Base-by-base conservation (phyloP, 2,113 vertebrate species). In the Crotophaga sulcirostris region DNA sequence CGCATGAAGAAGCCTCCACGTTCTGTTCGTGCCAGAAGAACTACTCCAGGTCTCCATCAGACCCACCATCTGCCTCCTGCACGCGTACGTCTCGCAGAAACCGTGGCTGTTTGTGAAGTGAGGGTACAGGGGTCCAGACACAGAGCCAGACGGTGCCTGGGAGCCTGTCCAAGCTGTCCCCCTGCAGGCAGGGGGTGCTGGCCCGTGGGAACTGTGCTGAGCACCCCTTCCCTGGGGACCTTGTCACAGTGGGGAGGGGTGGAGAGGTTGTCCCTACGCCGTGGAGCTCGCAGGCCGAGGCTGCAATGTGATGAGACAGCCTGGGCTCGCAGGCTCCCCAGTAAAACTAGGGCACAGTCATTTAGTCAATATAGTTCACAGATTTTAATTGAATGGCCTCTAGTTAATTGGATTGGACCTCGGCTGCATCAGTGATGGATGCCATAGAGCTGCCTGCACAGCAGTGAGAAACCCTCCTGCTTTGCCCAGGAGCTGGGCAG, bases 41-140 rank as follows among this genome's bases (percentile, higher is more conserved):
- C 97, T 99, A 99, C 91, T 99, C 98, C 92, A 98, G 99, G 78
- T 99, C 99, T 4, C 98, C 98, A 0, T 97, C 98, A 87, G 99
- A 99, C 94, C 98, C 98, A 3, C 99, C 98, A 7, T 99, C 99
- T 7, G 98, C 99, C 3, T 98, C 99, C 29, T 99, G 99, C 98
- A 99, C 99, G 62, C 98, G 99, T 99, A 98, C 59, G 98, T 97
- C 84, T 51, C 0, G 0, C 75, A 26, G 86, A 6, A 34, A 0
- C 1, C 7, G 16, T 18, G 4, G 21, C 74, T 40, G 58, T 36
- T 24, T 5, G 62, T 17, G 3, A 25, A 16, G 64, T 1, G 0
- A 45, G 55, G 52, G 13, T 16, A 10, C 0, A 4, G 40, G 76
- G 59, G 7, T 40, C 12, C 64, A 8, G 73, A 9, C 2, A 2